Base-by-base conservation (phyloP, 1,140 invertebrate genomes). In the Brachionus plicatilis region DNA sequence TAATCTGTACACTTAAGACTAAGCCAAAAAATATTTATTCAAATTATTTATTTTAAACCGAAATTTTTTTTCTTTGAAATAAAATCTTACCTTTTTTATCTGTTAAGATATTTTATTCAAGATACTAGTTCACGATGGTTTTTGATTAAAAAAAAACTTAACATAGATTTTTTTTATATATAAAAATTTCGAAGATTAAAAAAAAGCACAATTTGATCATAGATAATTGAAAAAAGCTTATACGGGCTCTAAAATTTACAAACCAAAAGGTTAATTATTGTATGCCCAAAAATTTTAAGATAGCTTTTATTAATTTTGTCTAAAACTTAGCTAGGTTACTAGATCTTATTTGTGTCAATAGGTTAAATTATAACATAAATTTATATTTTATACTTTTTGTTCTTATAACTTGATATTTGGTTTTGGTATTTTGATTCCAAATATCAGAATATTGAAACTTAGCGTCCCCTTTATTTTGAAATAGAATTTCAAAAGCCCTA, bases 191-290 rank as follows among this genome's bases (percentile, higher is more conserved):
- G 45, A 14, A 60, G 20, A 17, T 60, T 20, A 20, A 14, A 60
- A 60, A 60, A 20, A 60, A 20, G 50, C 20, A 17, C 20, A 60
- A 60, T 60, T 60, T 24, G 53, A 7, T 60, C 53, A 27, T 60
- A 60, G 53, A 60, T 60, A 60, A 60, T 60, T 60, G 53, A 60
- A 60, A 60, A 60, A 60, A 60, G n/a, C 53, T 60, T 60, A 60
- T 60, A 20, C 27, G 5, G n/a, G n/a, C 53, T 60, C 17, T 8
- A 60, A 24, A 60, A 60, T 60, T n/a, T 24, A 17, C 53, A 60
- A 60, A 60, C 53, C 17, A 60, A 60, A 60, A 60, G 53, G 53
- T 60, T 60, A 60, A 60, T 60, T 20, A 24, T 60, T 60, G 53
- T 60, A 60, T 60, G 27, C 17, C 53, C 8, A 60, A 60, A 60